Conservation (phyloP, 1,140 invertebrate genomes). For the Tetraneura akinire region DNA sequence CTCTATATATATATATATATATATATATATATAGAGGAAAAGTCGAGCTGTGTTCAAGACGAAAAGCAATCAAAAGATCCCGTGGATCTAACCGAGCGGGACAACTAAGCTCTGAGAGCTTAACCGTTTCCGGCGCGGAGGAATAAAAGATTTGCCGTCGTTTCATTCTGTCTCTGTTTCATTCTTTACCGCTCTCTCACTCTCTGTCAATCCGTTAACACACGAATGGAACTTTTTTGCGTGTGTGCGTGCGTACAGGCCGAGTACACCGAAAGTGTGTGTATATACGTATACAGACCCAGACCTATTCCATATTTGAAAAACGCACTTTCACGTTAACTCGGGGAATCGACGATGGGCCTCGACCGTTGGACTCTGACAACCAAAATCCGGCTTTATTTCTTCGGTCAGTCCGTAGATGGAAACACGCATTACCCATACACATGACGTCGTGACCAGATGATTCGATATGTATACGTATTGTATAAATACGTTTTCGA, state of each 20-base stretch:
- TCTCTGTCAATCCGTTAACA: conserved; percentile 37
- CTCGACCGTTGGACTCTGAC: not conserved
- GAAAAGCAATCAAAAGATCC: conserved; percentile 48
- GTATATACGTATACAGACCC: too few relatives aligned
- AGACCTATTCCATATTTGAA: not conserved
- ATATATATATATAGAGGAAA: too few relatives aligned
- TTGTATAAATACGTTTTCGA: too few relatives aligned
- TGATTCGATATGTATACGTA: too few relatives aligned
- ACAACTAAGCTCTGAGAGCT: conserved; percentile 45
- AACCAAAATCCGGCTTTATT: not conserved
- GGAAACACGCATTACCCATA: too few relatives aligned
- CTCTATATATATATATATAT: too few relatives aligned
- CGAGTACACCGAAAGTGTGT: too few relatives aligned
- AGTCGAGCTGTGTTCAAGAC: conserved; percentile 37
- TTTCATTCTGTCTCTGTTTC: not conserved
- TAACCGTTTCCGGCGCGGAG: conserved; percentile 38
- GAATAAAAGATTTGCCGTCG: conserved; percentile 46
- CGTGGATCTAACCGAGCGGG: conserved; percentile 44
- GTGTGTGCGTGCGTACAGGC: not conserved
- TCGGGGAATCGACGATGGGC: not conserved
- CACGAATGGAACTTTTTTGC: not conserved
- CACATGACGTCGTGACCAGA: too few relatives aligned
- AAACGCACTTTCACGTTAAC: not conserved
- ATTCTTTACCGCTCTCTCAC: not conserved
- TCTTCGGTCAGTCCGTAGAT: not conserved